Evolutionary conservation across 2,797 vertebrate genomes (phyloP), one percentile per base, ranked within the genome.

Genomic region (Hypotaenidia philippensis): DNA sequence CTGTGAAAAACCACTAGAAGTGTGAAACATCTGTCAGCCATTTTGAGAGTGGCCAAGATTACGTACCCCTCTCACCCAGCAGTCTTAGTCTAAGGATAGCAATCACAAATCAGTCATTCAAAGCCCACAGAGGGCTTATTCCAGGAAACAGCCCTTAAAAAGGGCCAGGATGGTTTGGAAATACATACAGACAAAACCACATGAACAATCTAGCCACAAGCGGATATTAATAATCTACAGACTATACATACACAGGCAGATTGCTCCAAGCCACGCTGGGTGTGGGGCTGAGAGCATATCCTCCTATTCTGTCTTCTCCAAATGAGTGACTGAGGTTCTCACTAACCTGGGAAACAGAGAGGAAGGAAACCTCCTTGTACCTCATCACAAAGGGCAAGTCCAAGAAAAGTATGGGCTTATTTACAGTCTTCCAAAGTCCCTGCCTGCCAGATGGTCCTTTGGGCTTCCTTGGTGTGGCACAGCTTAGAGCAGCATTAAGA

Each of bases 311-410:
- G 20, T n/a, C 65, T 36, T 57, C 40, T 52, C 59, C 44, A 59
- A 32, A 74, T 7, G 29, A 26, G 12, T 0, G 0, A 56, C 44
- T 21, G 44, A 70, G 23, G 22, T 63, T n/a, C 3, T 1, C 1
- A 0, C 38, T 32, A 32, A 40, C 0, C 0, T 4, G 72, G 78
- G 75, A 92, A 90, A 60, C 0, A 0, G 47, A 49, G 27, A 57
- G 72, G 64, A 93, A 94, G 87, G 79, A 91, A 96, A 55, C 8
- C 6, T 52, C 25, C 89, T 64, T 31, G 21, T 20, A 22, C 14
- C 8, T 65, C 78, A 83, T 64, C 86, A 83, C 63, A 88, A 79
- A 76, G 10, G 59, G 13, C 36, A 83, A 65, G 13, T 5, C 50
- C 34, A 57, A 71, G 53, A 66, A 69, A 55, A 89, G 31, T 10